These are phyloP conservation scores for Psococerastis gibbosa DNA, from an alignment of 2,888 invertebrate genomes.

Conservation along the genomic window DNA sequence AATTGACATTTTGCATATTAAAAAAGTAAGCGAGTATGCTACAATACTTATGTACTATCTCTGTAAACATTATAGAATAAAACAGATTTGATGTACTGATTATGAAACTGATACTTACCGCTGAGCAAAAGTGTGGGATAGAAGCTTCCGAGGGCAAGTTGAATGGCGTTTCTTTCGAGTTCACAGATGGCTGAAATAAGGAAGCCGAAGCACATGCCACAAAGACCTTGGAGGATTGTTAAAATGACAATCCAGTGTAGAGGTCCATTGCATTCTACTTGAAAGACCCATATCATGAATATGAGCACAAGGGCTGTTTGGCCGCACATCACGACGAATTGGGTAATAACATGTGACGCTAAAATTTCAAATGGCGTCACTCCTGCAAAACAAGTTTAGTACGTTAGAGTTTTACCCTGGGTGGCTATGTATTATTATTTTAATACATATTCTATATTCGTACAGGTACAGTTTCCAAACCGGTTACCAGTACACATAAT, in stretches of 20 bases:
- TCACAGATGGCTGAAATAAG: slow-evolving; percentile 85
- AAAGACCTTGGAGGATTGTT: slow-evolving; percentile 75
- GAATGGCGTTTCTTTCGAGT: slow-evolving; percentile 81
- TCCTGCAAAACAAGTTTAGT: slow-evolving; percentile 36
- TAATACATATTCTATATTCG: too few relatives aligned
- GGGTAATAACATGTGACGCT: slow-evolving; percentile 82
- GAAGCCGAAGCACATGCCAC: slow-evolving; percentile 94
- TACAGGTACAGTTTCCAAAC: background rate
- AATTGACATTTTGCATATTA: too few relatives aligned
- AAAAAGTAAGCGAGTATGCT: too few relatives aligned
- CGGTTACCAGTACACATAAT: too few relatives aligned
- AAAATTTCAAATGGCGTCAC: slow-evolving; percentile 82
- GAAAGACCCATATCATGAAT: slow-evolving; percentile 80
- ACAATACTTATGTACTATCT: too few relatives aligned
- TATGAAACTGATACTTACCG: too few relatives aligned
- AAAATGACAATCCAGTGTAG: slow-evolving; percentile 66
- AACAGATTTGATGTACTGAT: too few relatives aligned
- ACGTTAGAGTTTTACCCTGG: too few relatives aligned
- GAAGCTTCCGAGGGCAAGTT: slow-evolving; percentile 81
- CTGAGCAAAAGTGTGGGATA: slow-evolving; percentile 83
- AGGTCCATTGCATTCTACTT: slow-evolving; percentile 77
- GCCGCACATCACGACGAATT: slow-evolving; percentile 88
- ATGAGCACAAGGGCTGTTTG: slow-evolving; percentile 79
- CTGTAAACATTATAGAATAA: too few relatives aligned
- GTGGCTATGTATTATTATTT: too few relatives aligned